A percentile compares a stretch with the other conserved stretches of the same genome.
phyloP scores from a whole-genome alignment of 2,888 invertebrate species.

The Xanthorhoe spadicearia region DNA sequence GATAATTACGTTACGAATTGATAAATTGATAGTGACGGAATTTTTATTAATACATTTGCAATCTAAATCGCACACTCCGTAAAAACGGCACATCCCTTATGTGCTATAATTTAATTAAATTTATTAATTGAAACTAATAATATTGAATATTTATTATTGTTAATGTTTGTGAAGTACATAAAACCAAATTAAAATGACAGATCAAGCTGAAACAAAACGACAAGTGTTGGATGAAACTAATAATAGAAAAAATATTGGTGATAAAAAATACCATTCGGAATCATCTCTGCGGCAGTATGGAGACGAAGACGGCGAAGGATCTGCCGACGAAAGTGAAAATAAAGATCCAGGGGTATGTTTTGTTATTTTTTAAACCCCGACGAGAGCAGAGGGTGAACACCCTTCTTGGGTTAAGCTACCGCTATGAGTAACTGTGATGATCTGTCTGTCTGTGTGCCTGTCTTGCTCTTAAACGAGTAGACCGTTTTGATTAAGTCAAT shows the following conservation, averaged over 20 bases:
- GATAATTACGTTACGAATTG: constrained; percentile 59
- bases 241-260: constrained; percentile 68
- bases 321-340: constrained; percentile 37
- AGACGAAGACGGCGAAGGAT: constrained; percentile 57
- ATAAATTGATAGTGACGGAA: constrained; percentile 64
- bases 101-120: constrained; percentile 1
- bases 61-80: constrained; percentile 64
- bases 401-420: too few species aligned
- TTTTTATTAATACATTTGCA: constrained; percentile 71
- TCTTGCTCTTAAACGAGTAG: too few species aligned
- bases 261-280: constrained; percentile 77
- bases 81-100: constrained; percentile 37
- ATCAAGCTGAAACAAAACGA: constrained; percentile 52
- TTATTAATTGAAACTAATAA: background rate
- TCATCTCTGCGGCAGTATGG: constrained; percentile 70
- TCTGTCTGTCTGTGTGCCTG: too few species aligned
- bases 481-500: too few species aligned
- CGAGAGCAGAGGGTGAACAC: too few species aligned
- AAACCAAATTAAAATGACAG: constrained; percentile 53
- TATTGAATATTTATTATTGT: background rate
- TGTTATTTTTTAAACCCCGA: too few species aligned
- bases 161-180: constrained; percentile 18
- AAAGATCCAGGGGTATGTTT: constrained; percentile 71
- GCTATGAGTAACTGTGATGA: too few species aligned
- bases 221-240: constrained; percentile 66